These are phyloP conservation scores for Cataglyphis livida DNA, from an alignment of 2,888 invertebrate species.

Conservation along the genomic window DNA sequence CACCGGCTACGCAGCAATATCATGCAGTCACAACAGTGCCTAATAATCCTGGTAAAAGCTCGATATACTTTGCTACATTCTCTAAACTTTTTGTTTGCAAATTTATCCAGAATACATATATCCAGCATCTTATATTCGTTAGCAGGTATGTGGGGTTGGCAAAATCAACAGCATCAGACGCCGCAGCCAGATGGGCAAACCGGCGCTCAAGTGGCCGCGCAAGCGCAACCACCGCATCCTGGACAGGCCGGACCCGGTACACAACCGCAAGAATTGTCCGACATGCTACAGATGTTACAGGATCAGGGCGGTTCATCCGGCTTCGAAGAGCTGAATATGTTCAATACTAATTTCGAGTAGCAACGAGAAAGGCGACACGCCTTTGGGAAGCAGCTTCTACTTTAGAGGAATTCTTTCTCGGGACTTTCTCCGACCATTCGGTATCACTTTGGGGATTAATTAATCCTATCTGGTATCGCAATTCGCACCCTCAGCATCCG, in stretches of 20 bases:
- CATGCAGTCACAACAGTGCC: conserved; percentile 86
- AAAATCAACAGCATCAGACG: conserved; percentile 85
- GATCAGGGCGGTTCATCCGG: conserved; percentile 93
- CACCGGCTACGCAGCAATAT: conserved; percentile 86
- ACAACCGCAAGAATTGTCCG: conserved; percentile 93
- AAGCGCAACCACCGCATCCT: conserved; percentile 82
- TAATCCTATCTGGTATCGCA: conserved; percentile 59
- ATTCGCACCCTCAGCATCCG: conserved; percentile 64
- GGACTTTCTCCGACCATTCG: conserved; percentile 16
- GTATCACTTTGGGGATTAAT: conserved; percentile 52
- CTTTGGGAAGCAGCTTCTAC: conserved; percentile 55
- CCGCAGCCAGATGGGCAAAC: conserved; percentile 83
- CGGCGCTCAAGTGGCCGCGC: conserved; percentile 81
- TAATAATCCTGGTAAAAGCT: conserved; percentile 83
- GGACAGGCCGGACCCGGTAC: conserved; percentile 87
- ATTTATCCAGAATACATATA: background rate
- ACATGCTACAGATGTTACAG: conserved; percentile 96
- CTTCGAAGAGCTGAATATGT: conserved; percentile 97
- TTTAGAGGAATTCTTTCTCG: conserved; percentile 53
- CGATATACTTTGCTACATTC: background rate
- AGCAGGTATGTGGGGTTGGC: conserved; percentile 93
- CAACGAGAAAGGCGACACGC: conserved; percentile 60
- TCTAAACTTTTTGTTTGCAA: background rate
- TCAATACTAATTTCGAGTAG: conserved; percentile 92
- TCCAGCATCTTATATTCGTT: background rate